A percentile compares a stretch with the other conserved stretches of the same genome.
Conservation (phyloP, 2,888 invertebrate genomes). For the Yponomeuta plumbellus region DNA sequence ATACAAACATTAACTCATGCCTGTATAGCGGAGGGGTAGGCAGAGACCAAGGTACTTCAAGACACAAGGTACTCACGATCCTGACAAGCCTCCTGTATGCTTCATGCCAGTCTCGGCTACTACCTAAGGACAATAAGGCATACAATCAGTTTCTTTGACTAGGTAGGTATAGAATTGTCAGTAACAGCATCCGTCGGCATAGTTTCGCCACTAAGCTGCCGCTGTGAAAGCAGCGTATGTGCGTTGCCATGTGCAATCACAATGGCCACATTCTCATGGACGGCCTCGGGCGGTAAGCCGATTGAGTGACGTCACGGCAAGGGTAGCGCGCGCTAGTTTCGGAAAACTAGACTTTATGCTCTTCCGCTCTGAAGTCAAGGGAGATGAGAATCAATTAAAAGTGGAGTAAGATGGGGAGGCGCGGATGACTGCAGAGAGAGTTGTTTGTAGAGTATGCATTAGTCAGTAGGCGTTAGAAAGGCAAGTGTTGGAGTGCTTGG, state of each 20-base stretch:
- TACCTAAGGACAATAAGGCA: too few species aligned
- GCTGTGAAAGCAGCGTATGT: slow-evolving; percentile 48
- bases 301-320: slow-evolving; percentile 68
- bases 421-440: neutral
- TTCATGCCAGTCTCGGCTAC: too few species aligned
- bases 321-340: slow-evolving; percentile 10
- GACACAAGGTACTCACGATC: too few species aligned
- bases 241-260: slow-evolving; percentile 63
- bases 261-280: slow-evolving; percentile 75
- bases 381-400: neutral
- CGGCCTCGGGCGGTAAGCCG: slow-evolving; percentile 69
- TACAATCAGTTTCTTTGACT: too few species aligned
- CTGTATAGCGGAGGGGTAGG: too few species aligned
- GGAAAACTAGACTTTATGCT: neutral
- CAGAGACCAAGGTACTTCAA: too few species aligned
- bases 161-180: too few species aligned
- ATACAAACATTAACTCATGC: too few species aligned
- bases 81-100: too few species aligned
- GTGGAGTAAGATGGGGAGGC: neutral
- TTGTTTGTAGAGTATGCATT: neutral
- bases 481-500: neutral
- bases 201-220: slow-evolving; percentile 3
- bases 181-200: neutral
- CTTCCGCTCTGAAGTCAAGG: neutral
- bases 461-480: neutral